Conservation (phyloP, 2,113 vertebrate genomes). For the Tychaedon coryphoeus region DNA sequence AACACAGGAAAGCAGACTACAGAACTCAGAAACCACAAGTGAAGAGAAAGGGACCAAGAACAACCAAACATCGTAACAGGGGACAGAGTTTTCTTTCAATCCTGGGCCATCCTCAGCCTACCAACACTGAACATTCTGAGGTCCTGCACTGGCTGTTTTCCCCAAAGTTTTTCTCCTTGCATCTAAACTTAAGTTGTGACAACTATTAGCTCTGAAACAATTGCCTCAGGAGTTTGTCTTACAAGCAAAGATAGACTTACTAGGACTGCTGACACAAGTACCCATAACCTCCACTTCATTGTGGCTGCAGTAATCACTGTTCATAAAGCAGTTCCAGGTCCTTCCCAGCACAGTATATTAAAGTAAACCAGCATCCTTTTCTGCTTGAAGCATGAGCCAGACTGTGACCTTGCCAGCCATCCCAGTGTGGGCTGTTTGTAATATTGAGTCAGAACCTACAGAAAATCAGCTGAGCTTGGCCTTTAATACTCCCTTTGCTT, state of each 20-base stretch:
- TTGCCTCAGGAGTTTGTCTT: not conserved
- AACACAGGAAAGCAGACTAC: not conserved
- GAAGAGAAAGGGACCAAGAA: not conserved
- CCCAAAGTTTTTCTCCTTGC: rapidly evolving
- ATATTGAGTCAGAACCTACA: not conserved
- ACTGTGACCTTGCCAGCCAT: not conserved
- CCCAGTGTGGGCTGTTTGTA: not conserved
- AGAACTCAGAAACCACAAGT: not conserved
- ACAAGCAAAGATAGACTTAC: not conserved
- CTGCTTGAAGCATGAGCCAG: not conserved
- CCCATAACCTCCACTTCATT: not conserved
- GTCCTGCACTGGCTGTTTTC: not conserved
- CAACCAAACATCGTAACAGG: not conserved
- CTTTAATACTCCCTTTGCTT: not conserved
- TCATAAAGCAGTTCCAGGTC: not conserved
- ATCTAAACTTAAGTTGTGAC: not conserved
- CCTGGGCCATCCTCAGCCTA: not conserved
- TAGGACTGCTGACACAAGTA: not conserved
- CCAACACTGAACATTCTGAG: not conserved
- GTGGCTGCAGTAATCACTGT: not conserved
- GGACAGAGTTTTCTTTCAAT: not conserved
- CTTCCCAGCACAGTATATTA: not conserved
- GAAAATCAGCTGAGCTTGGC: not conserved
- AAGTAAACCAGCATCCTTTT: not conserved
- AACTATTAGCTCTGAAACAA: not conserved